Conservation (phyloP, 2,797 vertebrate species). For the Poeciliopsis turneri region DNA sequence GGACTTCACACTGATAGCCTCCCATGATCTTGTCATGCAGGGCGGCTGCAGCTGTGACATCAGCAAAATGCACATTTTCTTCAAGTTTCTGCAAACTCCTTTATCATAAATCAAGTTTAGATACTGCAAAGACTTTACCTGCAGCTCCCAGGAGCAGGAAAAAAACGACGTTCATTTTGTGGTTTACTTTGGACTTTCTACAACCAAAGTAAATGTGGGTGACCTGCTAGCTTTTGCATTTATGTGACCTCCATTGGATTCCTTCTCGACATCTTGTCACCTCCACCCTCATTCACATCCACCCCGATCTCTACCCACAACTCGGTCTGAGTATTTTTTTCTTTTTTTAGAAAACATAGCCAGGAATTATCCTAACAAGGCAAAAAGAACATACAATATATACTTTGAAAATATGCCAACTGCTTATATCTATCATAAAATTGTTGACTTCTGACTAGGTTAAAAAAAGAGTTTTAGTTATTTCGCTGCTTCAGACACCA, state of each 20-base stretch:
- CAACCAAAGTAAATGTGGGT: slow-evolving; percentile 47
- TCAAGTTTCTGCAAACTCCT: not conserved
- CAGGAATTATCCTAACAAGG: not conserved
- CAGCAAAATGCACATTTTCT: slow-evolving; percentile 4
- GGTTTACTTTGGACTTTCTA: slow-evolving; percentile 48
- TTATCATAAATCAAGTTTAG: not conserved
- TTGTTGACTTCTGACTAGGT: not conserved
- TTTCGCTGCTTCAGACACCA: slow-evolving; percentile 9
- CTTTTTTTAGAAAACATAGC: not conserved
- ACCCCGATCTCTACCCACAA: not conserved
- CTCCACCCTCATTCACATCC: slow-evolving; percentile 16
- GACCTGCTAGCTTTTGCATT: slow-evolving; percentile 49
- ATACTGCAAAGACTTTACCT: slow-evolving; percentile 64
- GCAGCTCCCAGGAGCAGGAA: slow-evolving; percentile 71
- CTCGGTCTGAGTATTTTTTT: not conserved
- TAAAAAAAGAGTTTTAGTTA: not conserved
- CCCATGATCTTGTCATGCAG: slow-evolving; percentile 78
- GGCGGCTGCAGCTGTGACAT: slow-evolving; percentile 67
- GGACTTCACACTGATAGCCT: slow-evolving; percentile 63
- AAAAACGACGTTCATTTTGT: slow-evolving; percentile 71
- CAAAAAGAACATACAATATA: not conserved
- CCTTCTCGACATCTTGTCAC: slow-evolving; percentile 10
- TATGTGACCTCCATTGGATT: slow-evolving; percentile 52
- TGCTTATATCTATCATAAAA: not conserved
- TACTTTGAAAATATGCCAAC: not conserved